Base-by-base conservation (phyloP, 2,888 invertebrate genomes). In the Mythimna vitellina region DNA sequence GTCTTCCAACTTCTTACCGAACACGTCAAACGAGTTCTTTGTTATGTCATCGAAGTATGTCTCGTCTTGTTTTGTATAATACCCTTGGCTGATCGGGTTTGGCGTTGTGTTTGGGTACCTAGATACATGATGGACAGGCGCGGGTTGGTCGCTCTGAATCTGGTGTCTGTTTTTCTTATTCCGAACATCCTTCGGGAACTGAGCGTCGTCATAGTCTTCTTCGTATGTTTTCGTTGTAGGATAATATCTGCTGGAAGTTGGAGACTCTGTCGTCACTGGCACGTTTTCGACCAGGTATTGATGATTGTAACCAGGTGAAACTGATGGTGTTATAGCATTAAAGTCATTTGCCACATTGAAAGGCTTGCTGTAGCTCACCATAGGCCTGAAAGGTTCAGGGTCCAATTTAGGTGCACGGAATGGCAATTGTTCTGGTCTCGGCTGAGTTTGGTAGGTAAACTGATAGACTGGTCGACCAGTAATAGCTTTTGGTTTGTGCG, bases 21-120 rank as follows among this genome's bases (percentile, higher is more conserved):
- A 98, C 82, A 97, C 97, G 42, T 97, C 97, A 87, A 98, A 98
- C 70, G 97, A 98, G 86, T 97, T 97, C 89, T 97, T 97, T 6
- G 98, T 98, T 70, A 97, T 97, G 86, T 98, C 98, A 86, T 98
- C 98, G 76, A 98, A 95, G 78, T 97, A 96, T 70, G 97, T 96
- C 87, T 97, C 96, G 89, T 97, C 96, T 79, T 97, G 97, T 89
- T 97, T 97, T 20, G 97, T 97, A 92, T 97, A 97, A 90, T 97
- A 97, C 51, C 96, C 96, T 85, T 97, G 96, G 90, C 97, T 95
- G 85, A 96, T 92, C 10, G 97, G 96, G 86, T 96, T 96, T 25
- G 96, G 93, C 10, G 97, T 97, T 0, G 97, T 96, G 87, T 89
- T 94, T 0, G 92, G 94, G 38, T 92, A 92, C 72, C 91, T 92